Evolutionary conservation across 1,140 invertebrate genomes (phyloP).

Genomic region (Nasonia vitripennis): DNA sequence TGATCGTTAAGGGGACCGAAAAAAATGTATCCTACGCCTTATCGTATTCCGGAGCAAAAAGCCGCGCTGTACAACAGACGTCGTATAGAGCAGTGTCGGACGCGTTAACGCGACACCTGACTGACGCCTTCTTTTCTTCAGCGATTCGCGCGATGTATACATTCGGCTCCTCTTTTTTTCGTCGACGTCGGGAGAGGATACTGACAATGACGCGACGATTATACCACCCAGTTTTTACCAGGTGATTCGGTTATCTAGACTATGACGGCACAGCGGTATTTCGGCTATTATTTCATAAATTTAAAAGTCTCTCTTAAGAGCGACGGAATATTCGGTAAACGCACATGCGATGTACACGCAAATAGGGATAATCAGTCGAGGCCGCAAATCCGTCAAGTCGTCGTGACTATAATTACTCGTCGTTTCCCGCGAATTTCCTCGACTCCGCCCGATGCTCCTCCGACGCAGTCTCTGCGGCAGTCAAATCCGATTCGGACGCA

Average conservation of each 20-base stretch:
- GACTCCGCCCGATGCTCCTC: neutral
- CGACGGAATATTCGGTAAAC: too few relatives aligned
- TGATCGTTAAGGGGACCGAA: neutral
- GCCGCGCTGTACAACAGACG: too few relatives aligned
- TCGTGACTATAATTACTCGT: conserved; percentile 32
- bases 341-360: neutral
- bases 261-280: neutral
- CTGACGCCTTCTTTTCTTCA: conserved; percentile 40
- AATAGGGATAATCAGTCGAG: neutral
- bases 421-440: conserved; percentile 52
- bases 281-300: neutral
- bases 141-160: conserved; percentile 2
- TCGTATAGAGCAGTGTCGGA: neutral
- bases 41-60: too few relatives aligned
- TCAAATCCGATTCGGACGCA: conserved; percentile 47
- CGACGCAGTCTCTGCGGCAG: neutral
- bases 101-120: conserved; percentile 45
- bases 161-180: neutral
- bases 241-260: neutral
- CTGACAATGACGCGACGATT: conserved; percentile 38
- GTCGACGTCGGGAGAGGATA: neutral
- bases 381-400: too few relatives aligned
- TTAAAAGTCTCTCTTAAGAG: neutral
- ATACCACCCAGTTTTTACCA: neutral
- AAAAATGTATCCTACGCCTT: neutral